Base-by-base conservation (phyloP, 2,888 invertebrate genomes). In the Mayetiola destructor region DNA sequence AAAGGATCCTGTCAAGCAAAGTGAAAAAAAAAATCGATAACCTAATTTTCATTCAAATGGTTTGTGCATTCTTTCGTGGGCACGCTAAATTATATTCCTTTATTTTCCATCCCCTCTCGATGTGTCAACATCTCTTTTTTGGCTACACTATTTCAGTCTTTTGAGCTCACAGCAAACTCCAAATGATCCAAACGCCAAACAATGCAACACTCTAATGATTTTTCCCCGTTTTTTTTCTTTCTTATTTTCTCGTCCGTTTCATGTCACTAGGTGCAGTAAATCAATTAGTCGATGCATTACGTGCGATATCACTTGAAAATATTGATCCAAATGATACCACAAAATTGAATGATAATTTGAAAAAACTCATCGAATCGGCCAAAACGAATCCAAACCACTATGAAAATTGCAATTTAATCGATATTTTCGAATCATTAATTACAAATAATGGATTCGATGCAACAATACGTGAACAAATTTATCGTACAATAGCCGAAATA, bases 401-500 rank as follows among this genome's bases (percentile, higher is more conserved):
- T 37, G 55, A 56, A 3, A 8, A n/a, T 2, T 21, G 57, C 5
- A 54, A 56, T 27, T 23, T 57, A 27, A 56, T 40, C 12, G 52
- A 55, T 6, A 29, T 16, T 3, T 57, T 59, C 10, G 8, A 52
- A 5, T 18, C 42, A 20, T 42, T 59, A 42, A 20, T 59, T n/a
- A 48, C 4, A 12, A 10, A 27, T n/a, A 16, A 3, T 14, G 23
- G 27, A 36, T 36, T 30, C 21, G 16, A 76, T 81, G 30, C 73
- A 77, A 55, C 70, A 75, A 59, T 69, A 80, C 60, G 77, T 80
- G 21, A 78, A 84, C 16, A 82, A 87, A 72, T 80, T 84, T 23
- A 48, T 48, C 48, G 48, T 10, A 48, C 48, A 23, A 79, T 88
- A 59, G 88, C 91, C 1, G 90, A 91, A 73, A 76, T 88, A 30